Base-by-base conservation (phyloP, 2,888 invertebrate genomes). In the Eumerus sabulonum region DNA sequence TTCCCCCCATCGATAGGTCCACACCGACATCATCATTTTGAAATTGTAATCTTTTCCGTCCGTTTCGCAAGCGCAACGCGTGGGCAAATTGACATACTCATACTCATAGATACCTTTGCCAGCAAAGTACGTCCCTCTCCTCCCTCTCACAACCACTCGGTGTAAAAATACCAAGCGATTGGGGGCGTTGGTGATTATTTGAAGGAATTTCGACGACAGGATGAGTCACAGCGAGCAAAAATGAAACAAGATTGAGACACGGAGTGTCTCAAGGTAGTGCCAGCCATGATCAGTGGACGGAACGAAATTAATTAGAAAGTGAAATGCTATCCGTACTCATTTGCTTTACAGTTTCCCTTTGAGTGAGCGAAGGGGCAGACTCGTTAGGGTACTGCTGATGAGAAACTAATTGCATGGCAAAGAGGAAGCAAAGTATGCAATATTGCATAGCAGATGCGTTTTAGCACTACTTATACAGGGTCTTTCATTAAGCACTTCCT, bases 201-300 rank as follows among this genome's bases (percentile, higher is more conserved):
- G 19, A 27, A 27, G 54, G n/a, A 70, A 71, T 71, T 76, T 70
- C 54, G 48, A 54, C 48, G 56, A 53, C 53, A 60, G 60, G 54
- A 51, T 51, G 56, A 45, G 53, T 35, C 27, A 27, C 27, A 27
- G 27, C 2, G 27, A 27, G 7, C 7, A 7, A 27, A 27, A 59
- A 60, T 56, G 38, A 66, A 71, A 71, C 27, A 27, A 27, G 27
- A 71, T 76, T 66, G 71, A 66, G 36, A 68, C 3, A 27, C 7
- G 27, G 27, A n/a, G n/a, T 45, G 16, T 70, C 36, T 53, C 56
- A 53, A 63, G 64, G 59, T 27, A 56, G 47, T 19, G 1, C 5
- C 7, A 17, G 13, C 40, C 5, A 44, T 19, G n/a, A 16, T 63
- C 18, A 44, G 48, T 12, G 19, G 40, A 48, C 48, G 54, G 54